Evolutionary conservation across 2,113 vertebrate species (phyloP), one percentile per base, ranked within the genome.

Genomic region (Pedionomus torquatus): DNA sequence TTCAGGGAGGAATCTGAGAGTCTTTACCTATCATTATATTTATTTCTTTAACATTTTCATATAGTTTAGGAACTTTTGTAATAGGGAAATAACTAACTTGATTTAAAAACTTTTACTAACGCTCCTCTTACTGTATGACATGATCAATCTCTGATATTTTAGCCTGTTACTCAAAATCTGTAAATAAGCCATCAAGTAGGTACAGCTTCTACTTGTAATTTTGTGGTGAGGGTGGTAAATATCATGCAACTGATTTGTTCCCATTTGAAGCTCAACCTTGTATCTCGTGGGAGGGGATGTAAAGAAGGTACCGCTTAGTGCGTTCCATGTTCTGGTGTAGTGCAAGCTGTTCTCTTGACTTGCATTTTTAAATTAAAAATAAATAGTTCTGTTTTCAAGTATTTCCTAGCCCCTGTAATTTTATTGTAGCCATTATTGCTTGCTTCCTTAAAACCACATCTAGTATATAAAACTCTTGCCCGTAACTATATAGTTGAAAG

Each of bases 241-340:
- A 51, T 15, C 17, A 16, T 80, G 16, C 37, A 69, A 33, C 37
- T 58, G n/a, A 44, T 61, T 30, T 70, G 37, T 63, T 63, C 44
- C n/a, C 17, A 4, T 80, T 77, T 49, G 41, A 89, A 87, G 19
- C 63, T 19, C 44, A 83, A 5, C n/a, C 39, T 83, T 85, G 2
- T 48, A 10, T 80, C 25, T 83, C 46, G 18, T 74, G 41, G 17
- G 14, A 77, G 13, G 11, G 1, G 44, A 23, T 57, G 18, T 65
- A n/a, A 37, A 68, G 83, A 41, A 44, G 11, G 41, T 61, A 25
- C 11, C 39, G 9, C 7, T 13, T 35, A 48, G 30, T 64, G 35
- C 2, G 0, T 83, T 93, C 57, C 0, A 0, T 30, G 4, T 78
- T 64, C 35, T 2, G 5, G 23, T 28, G 21, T 52, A 66, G 39